Conservation (phyloP, 1,140 invertebrate species). For the Trichonephila inaurata region DNA sequence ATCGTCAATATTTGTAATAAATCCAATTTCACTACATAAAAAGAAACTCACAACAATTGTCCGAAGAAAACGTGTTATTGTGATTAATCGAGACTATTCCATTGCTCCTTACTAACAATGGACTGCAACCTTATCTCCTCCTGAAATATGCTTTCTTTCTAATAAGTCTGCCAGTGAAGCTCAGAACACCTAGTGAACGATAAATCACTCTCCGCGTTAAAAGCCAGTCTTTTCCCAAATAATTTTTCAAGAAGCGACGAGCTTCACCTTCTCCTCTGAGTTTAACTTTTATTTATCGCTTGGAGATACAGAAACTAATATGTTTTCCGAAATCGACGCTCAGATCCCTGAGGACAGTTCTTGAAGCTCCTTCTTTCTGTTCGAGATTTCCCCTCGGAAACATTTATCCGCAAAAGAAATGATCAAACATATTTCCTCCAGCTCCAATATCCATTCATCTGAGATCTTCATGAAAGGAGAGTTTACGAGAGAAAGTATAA, state of each 20-base stretch:
- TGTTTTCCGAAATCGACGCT: constrained; percentile 52
- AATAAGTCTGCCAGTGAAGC: neutral
- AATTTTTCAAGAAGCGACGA: constrained; percentile 42
- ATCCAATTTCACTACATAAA: too few relatives aligned
- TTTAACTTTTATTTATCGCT: constrained; percentile 53
- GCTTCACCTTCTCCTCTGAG: neutral
- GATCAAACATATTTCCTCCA: constrained; percentile 53
- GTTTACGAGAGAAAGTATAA: constrained; percentile 28
- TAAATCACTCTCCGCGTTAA: constrained; percentile 37
- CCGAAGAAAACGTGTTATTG: too few relatives aligned
- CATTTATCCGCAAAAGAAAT: constrained; percentile 56
- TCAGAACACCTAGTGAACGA: neutral
- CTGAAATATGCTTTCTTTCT: neutral
- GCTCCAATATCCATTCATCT: constrained; percentile 4
- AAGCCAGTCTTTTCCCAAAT: constrained; percentile 47
- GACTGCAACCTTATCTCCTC: too few relatives aligned
- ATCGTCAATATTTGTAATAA: too few relatives aligned
- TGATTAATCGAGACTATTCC: too few relatives aligned
- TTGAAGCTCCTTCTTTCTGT: constrained; percentile 27
- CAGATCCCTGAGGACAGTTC: constrained; percentile 14
- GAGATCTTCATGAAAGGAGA: constrained; percentile 45
- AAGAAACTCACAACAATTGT: too few relatives aligned
- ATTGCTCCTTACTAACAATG: too few relatives aligned
- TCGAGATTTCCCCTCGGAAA: constrained; percentile 29
- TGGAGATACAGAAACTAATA: constrained; percentile 47